Evolutionary conservation across 1,140 invertebrate species (phyloP).

Genomic region (Steinernema khuongi): DNA sequence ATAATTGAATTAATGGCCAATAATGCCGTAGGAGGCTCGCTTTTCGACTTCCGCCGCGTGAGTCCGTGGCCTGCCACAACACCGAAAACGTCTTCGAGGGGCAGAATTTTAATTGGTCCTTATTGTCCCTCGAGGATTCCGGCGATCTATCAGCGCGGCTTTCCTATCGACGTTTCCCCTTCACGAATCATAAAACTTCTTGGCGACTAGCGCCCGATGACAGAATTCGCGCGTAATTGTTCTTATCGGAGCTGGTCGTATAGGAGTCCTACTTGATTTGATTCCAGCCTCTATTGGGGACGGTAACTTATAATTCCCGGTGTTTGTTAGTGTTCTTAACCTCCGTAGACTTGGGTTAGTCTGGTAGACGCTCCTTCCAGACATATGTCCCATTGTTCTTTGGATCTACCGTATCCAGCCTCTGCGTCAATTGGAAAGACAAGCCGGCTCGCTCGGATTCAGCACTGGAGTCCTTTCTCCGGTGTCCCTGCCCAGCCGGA

Average conservation of each 20-base stretch:
- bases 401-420: too few species aligned
- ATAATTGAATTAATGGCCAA: neutral
- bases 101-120: neutral
- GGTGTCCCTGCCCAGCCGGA: too few species aligned
- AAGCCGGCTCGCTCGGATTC: too few species aligned
- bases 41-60: neutral
- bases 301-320: too few species aligned
- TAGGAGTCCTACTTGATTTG: too few species aligned
- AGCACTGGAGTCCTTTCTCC: too few species aligned
- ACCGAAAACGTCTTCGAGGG: too few species aligned
- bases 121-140: slow-evolving; percentile 1
- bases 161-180: neutral
- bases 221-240: neutral
- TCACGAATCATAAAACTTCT: neutral
- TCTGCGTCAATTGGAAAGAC: too few species aligned
- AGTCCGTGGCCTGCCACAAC: slow-evolving; percentile 26
- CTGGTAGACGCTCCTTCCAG: too few species aligned
- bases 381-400: too few species aligned
- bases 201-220: neutral
- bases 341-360: neutral
- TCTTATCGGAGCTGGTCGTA: neutral
- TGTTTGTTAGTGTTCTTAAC: neutral
- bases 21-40: neutral
- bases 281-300: too few species aligned
- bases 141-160: neutral